Conservation (phyloP, 1,140 invertebrate genomes). For the Lasioglossum baleicum region DNA sequence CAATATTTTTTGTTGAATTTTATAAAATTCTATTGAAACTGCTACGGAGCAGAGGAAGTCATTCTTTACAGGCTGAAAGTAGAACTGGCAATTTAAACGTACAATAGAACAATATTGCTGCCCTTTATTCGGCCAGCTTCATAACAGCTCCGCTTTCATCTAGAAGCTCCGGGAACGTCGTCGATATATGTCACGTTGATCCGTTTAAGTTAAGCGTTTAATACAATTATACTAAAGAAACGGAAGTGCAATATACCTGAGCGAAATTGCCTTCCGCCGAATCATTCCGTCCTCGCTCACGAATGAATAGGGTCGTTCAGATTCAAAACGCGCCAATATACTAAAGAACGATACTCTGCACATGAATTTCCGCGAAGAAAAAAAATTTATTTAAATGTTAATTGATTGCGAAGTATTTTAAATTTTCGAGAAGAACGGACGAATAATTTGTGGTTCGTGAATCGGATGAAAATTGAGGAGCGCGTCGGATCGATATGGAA, state of each 20-base stretch:
- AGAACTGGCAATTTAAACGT: conserved; percentile 61
- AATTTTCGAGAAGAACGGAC: too few relatives aligned
- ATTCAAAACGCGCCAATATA: too few relatives aligned
- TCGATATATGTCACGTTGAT: conserved; percentile 57
- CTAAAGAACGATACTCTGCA: too few relatives aligned
- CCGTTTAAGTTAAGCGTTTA: conserved; percentile 48
- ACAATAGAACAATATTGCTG: conserved; percentile 50
- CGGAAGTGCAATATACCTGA: background rate
- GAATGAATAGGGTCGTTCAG: too few relatives aligned
- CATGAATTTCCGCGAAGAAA: too few relatives aligned
- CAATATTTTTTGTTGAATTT: background rate
- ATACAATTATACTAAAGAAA: conserved; percentile 37
- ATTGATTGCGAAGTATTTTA: too few relatives aligned
- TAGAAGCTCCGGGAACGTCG: conserved; percentile 25
- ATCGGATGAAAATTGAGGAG: too few relatives aligned
- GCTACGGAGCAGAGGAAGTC: conserved; percentile 7
- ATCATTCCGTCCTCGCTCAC: too few relatives aligned
- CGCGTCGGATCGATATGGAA: too few relatives aligned
- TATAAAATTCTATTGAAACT: conserved; percentile 6
- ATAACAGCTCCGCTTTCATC: conserved; percentile 56
- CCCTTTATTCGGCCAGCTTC: conserved; percentile 60
- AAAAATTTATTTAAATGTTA: too few relatives aligned
- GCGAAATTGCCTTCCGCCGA: background rate
- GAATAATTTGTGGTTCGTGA: too few relatives aligned
- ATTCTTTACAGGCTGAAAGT: conserved; percentile 55